Evolutionary conservation across 2,113 vertebrate genomes (phyloP).

Genomic region (Myanophis thanlyinensis): DNA sequence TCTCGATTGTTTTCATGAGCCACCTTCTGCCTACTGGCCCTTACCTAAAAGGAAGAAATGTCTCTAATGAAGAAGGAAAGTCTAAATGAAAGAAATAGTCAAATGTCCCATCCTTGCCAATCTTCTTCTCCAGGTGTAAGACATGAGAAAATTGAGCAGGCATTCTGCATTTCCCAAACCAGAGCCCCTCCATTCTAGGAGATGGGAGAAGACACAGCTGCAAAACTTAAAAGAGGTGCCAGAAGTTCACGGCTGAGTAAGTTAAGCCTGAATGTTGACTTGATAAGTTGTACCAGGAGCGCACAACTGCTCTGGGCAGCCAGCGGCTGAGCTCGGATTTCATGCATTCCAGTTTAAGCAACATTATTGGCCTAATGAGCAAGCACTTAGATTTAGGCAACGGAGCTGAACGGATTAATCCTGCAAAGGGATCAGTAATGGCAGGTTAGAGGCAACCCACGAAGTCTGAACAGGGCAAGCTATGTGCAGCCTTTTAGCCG

Average conservation of each 20-base stretch:
- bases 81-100: not conserved
- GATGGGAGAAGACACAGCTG: not conserved
- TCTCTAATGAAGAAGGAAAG: not conserved
- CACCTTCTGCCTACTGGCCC: not conserved
- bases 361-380: not conserved
- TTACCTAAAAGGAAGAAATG: not conserved
- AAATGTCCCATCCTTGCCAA: not conserved
- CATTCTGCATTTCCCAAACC: not conserved
- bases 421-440: not conserved
- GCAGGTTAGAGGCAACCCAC: not conserved
- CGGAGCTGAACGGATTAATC: not conserved
- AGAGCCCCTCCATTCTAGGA: not conserved
- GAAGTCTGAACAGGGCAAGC: not conserved
- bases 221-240: not conserved
- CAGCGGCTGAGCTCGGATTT: not conserved
- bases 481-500: not conserved
- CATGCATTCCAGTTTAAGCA: not conserved
- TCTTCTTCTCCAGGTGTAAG: not conserved
- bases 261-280: not conserved
- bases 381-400: not conserved
- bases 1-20: not conserved
- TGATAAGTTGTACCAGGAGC: not conserved
- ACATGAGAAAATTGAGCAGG: not conserved
- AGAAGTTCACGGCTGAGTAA: not conserved
- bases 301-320: not conserved